Percentiles rank a stretch among this genome's conserved stretches.
Evolutionary conservation across 2,113 vertebrate species (phyloP).

Genomic region (Fulica atra): DNA sequence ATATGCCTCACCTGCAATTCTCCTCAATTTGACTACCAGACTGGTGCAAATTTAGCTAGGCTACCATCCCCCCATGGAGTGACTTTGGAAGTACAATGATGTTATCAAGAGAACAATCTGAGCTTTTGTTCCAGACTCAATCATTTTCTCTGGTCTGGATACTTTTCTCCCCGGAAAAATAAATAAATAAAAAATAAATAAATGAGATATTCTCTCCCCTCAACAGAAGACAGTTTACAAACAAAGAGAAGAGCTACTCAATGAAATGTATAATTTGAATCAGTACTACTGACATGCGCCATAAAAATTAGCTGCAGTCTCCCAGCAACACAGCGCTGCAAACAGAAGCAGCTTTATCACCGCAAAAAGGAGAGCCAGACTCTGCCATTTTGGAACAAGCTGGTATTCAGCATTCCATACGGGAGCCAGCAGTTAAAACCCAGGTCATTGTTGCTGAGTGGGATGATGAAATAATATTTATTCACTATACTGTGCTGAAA

Average conservation of each 20-base stretch:
- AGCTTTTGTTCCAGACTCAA: neutral
- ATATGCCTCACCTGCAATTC: neutral
- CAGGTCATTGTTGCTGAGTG: neutral
- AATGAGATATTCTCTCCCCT: neutral
- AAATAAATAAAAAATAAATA: neutral
- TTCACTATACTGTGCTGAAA: neutral
- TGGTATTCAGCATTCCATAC: neutral
- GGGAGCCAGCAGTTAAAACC: neutral
- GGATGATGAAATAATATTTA: neutral
- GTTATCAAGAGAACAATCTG: neutral
- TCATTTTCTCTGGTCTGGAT: neutral
- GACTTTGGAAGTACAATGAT: neutral
- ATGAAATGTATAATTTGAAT: conserved; percentile 33
- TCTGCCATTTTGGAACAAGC: conserved; percentile 46
- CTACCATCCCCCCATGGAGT: neutral
- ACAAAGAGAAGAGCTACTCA: conserved; percentile 15
- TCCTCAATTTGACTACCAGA: neutral
- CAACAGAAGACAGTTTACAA: neutral
- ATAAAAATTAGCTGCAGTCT: conserved; percentile 59
- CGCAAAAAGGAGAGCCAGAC: neutral
- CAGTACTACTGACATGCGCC: neutral
- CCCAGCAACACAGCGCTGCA: conserved; percentile 33
- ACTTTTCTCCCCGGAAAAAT: neutral
- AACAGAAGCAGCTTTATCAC: conserved; percentile 17
- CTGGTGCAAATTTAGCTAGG: neutral